Base-by-base conservation (phyloP, 2,888 invertebrate genomes). In the Tiliacea aurago region DNA sequence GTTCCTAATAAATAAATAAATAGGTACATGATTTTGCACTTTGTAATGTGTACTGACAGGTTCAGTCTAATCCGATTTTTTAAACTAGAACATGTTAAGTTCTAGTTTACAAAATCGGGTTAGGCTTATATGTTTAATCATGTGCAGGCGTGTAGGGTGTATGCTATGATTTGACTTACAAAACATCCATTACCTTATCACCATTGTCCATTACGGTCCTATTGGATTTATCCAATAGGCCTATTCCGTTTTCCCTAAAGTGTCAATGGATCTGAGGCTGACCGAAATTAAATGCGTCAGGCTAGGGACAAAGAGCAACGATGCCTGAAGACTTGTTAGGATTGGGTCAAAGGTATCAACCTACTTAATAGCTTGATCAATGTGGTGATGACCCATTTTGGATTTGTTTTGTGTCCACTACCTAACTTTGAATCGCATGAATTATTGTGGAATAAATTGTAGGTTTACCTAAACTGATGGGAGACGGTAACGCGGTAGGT, bases 251-350 rank as follows among this genome's bases (percentile, higher is more conserved):
- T 74, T 77, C 69, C 58, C 23, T 58, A 43, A 58, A 75, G 51
- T 43, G 33, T 33, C 56, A 68, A 67, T 67, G 45, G 77, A 69
- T 68, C 51, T 77, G 77, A 37, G 28, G 1, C 28, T 28, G 28
- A 28, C 68, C 58, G 58, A 69, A 69, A 77, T 74, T 41, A 78
- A 75, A 77, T 59, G 70, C 78, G 59, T 28, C n/a, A 69, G 70
- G 74, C 70, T 4, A 23, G 47, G 61, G 53, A 70, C 61, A 75
- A 71, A 61, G 47, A 78, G 71, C 20, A 33, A 7, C 51, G 41
- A 41, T 28, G 49, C 33, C 23, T 13, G 33, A 28, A 33, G 49
- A 55, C 61, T 43, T 62, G 13, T 20, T 7, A 55, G 41, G 53
- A 49, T 78, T 33, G 70, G 53, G 47, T 59, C 47, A 33, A 47